phyloP scores from a whole-genome alignment of 2,888 invertebrate genomes.

The Acleris holmiana region DNA sequence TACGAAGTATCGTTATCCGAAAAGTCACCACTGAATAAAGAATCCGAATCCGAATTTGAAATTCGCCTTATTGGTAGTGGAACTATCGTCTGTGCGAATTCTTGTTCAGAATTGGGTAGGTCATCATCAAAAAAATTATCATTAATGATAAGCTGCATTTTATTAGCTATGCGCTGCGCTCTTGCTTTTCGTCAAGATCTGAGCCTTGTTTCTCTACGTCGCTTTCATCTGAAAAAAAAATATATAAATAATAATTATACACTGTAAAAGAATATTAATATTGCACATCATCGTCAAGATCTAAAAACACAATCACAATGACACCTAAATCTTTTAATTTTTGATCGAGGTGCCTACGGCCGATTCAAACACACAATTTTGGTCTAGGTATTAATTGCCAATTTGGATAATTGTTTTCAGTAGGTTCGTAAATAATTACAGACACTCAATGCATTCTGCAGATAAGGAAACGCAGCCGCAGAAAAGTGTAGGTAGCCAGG shows the following conservation, averaged over 20 bases:
- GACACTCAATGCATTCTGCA: neutral
- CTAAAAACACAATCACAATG: neutral
- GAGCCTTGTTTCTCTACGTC: neutral
- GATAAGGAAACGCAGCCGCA: slow-evolving; percentile 1
- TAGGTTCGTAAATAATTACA: no score
- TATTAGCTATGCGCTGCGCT: slow-evolving; percentile 2
- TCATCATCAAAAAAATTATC: no score
- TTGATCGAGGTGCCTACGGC: no score
- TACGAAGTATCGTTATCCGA: slow-evolving; percentile 14
- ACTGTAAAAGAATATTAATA: no score
- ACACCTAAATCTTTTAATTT: no score
- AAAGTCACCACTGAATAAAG: slow-evolving; percentile 6
- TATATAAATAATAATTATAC: no score
- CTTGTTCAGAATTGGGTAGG: no score
- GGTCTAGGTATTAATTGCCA: neutral
- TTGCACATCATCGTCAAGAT: neutral
- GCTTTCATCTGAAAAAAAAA: no score
- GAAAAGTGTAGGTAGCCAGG: neutral
- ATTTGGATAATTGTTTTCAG: no score
- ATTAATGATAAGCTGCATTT: no score
- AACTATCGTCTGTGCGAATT: no score
- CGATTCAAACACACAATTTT: neutral
- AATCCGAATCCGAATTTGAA: slow-evolving; percentile 4
- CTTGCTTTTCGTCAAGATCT: slow-evolving; percentile 11
- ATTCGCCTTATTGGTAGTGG: no score